These are phyloP conservation scores for Sycophaga agraensis DNA, from an alignment of 1,140 invertebrate species.

Conservation along the genomic window DNA sequence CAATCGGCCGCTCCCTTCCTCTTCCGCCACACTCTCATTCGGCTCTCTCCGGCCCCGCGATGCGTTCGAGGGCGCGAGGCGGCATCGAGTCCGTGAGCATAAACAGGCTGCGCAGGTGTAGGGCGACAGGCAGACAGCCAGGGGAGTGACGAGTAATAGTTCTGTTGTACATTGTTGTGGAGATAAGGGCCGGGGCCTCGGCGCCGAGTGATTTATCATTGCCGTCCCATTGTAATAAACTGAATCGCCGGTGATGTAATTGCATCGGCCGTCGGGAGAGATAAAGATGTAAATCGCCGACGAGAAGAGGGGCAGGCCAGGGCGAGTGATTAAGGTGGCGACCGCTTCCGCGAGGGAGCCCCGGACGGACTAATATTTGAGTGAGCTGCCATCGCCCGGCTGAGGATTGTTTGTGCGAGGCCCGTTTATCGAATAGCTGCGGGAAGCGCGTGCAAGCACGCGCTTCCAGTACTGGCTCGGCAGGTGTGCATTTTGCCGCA, in stretches of 20 bases:
- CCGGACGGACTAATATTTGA: not conserved
- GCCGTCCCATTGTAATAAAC: constrained; percentile 30
- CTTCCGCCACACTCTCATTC: not conserved
- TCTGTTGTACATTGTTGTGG: constrained; percentile 30
- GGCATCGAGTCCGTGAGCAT: not conserved
- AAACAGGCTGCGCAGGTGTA: too few species aligned
- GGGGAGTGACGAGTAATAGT: constrained; percentile 28
- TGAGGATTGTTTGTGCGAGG: too few species aligned
- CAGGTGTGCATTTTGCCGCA: too few species aligned
- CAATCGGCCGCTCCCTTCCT: not conserved
- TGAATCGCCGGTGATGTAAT: constrained; percentile 32
- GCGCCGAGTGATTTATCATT: constrained; percentile 28
- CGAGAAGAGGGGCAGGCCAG: not conserved
- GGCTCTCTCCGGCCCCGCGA: too few species aligned
- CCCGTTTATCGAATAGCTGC: too few species aligned
- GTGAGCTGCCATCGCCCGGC: too few species aligned
- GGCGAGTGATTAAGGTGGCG: not conserved
- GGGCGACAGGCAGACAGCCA: too few species aligned
- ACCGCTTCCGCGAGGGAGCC: not conserved
- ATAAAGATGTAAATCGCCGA: too few species aligned
- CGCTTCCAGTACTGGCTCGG: too few species aligned
- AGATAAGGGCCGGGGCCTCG: constrained; percentile 19
- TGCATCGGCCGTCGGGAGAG: not conserved
- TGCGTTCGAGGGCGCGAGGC: not conserved
- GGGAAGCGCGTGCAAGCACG: too few species aligned